Conservation (phyloP, 64 coral and sea anemone genomes). For the Exaiptasia diaphana region DNA sequence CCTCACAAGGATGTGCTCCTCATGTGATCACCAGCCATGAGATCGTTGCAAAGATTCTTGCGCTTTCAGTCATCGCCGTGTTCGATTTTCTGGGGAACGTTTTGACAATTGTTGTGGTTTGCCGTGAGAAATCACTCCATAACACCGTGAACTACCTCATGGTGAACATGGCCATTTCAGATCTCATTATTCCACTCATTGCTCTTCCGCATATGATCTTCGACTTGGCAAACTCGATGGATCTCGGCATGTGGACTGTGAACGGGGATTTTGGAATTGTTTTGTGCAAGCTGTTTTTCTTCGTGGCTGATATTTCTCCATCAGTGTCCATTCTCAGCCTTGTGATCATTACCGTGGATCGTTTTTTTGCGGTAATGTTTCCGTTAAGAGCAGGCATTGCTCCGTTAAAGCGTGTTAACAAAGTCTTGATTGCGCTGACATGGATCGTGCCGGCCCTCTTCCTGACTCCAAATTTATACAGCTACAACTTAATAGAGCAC, state of each 20-base stretch:
- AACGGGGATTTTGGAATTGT: neutral
- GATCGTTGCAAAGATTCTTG: neutral
- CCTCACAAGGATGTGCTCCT: neutral
- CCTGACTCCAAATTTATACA: neutral
- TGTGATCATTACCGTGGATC: slow-evolving; percentile 20
- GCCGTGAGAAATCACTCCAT: neutral
- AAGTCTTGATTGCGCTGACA: neutral
- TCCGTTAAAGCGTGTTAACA: neutral
- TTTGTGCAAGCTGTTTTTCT: slow-evolving; percentile 35
- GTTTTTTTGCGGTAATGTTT: slow-evolving; percentile 21
- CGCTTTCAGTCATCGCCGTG: neutral
- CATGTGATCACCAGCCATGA: neutral
- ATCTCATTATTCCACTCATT: neutral
- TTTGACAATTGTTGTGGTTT: slow-evolving; percentile 1
- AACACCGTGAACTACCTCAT: slow-evolving; percentile 43
- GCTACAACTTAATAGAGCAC: neutral
- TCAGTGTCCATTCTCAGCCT: slow-evolving; percentile 18
- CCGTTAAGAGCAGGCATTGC: neutral
- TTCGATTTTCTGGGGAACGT: slow-evolving; percentile 13
- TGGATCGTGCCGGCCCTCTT: neutral
- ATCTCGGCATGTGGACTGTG: neutral
- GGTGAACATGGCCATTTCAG: slow-evolving; percentile 39
- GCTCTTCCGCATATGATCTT: neutral
- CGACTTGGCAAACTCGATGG: neutral
- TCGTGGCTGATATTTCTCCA: neutral